phyloP scores from a whole-genome alignment of 2,797 vertebrate species.

The Poecile montanus region DNA sequence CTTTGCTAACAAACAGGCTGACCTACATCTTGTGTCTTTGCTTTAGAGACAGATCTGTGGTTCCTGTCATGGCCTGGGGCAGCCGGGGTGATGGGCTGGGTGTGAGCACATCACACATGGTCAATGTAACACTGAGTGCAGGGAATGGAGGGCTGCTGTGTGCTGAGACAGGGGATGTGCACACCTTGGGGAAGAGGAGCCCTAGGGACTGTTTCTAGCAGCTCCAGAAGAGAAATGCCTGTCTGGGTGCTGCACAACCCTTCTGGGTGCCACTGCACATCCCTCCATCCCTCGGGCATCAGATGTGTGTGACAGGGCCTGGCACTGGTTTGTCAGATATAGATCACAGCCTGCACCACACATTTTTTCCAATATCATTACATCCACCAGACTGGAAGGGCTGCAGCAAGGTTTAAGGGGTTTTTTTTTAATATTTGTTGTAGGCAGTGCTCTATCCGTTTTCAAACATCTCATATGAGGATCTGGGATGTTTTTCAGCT shows the following conservation, averaged over 20 bases:
- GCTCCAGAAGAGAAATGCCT: not conserved
- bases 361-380: not conserved
- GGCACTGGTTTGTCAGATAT: not conserved
- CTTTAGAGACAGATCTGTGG: not conserved
- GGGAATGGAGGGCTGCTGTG: not conserved
- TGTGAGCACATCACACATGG: not conserved
- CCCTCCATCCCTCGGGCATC: not conserved
- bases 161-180: not conserved
- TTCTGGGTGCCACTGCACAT: not conserved
- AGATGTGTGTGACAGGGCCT: fast-evolving
- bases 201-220: not conserved
- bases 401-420: not conserved
- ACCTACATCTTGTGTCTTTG: not conserved
- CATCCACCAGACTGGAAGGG: not conserved
- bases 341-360: not conserved
- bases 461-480: not conserved
- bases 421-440: not conserved
- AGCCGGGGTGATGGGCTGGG: not conserved
- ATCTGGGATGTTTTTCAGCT: not conserved
- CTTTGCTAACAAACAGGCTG: not conserved
- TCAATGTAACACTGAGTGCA: fast-evolving
- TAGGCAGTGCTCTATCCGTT: not conserved
- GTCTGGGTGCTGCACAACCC: not conserved
- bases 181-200: not conserved
- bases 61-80: not conserved